Percentiles rank a stretch among this genome's conserved stretches.
Conservation (phyloP, 2,888 invertebrate species). For the Trichogramma dendrolimi region DNA sequence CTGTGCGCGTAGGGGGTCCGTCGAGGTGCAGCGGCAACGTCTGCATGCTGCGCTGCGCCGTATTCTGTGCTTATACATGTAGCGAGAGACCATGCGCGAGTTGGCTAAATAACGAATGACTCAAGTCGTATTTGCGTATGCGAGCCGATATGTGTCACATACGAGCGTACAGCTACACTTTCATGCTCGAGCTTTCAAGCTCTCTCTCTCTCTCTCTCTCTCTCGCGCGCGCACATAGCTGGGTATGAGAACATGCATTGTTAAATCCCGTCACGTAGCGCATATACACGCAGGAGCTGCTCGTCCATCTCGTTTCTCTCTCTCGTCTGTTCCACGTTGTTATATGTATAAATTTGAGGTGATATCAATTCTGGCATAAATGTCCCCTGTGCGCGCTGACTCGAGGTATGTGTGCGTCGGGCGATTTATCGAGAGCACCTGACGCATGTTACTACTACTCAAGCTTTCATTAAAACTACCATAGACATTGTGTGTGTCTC, state of each 20-base stretch:
- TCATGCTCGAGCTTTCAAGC: no score
- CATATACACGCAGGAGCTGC: not conserved
- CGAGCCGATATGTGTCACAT: no score
- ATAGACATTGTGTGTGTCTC: not conserved
- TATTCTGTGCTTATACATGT: no score
- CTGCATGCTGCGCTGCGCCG: no score
- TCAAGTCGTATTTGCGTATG: no score
- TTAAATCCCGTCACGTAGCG: constrained; percentile 18
- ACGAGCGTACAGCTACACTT: no score
- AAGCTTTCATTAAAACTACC: constrained; percentile 34
- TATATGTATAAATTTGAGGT: constrained; percentile 29
- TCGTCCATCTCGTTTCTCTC: constrained; percentile 16
- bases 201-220: no score
- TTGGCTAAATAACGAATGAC: no score
- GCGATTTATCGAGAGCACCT: constrained; percentile 35
- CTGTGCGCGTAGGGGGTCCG: no score
- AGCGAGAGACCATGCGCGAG: no score
- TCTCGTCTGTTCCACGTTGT: constrained; percentile 17
- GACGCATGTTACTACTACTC: constrained; percentile 11
- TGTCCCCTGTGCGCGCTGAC: constrained; percentile 20
- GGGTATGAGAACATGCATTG: not conserved
- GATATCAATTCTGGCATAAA: constrained; percentile 34
- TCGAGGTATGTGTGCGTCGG: not conserved
- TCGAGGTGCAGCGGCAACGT: no score
- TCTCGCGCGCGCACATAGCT: not conserved